Base-by-base conservation (phyloP, 1,140 invertebrate species). In the Heliothis subflexa region DNA sequence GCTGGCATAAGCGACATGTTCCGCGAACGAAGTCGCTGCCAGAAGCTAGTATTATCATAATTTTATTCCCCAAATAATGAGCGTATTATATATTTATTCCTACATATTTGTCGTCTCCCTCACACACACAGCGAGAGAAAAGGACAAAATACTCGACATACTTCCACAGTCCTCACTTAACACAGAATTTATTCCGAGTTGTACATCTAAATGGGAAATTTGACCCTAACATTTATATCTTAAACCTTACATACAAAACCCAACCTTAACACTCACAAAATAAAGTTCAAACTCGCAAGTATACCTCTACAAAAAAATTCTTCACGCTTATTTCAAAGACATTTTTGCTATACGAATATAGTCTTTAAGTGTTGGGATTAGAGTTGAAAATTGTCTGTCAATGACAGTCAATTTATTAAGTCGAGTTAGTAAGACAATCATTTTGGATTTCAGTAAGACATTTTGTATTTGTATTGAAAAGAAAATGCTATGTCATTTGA, bases 171-270 rank as follows among this genome's bases (percentile, higher is more conserved):
- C 40, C 33, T 66, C 47, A 3, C 52, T 74, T 59, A 49, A 49
- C 52, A 75, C 52, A 52, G 59, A 64, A 82, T 82, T 82, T 82
- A 82, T 82, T 80, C 77, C 74, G 50, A 62, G 80, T 84, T 84
- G 79, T 71, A 76, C 72, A 68, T 68, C 61, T 59, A 79, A 79
- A 33, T 66, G 13, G 55, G n/a, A 80, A 81, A 83, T 83, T 85
- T 70, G 81, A 77, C 66, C 62, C 73, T 28, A 28, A 66, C 70
- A 70, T 78, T 72, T 45, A 66, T 57, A 45, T 14, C 25, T 3
- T 33, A 54, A 16, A 25, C 16, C 18, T 12, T 57, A 13, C 75
- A 81, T 16, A 3, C 11, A 0, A 82, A 75, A 78, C 52, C 21
- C 57, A 33, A 72, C 61, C 70, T 64, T 82, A 82, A 18, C n/a